phyloP scores from a whole-genome alignment of 2,113 vertebrate species.

The Hyaena hyaena region DNA sequence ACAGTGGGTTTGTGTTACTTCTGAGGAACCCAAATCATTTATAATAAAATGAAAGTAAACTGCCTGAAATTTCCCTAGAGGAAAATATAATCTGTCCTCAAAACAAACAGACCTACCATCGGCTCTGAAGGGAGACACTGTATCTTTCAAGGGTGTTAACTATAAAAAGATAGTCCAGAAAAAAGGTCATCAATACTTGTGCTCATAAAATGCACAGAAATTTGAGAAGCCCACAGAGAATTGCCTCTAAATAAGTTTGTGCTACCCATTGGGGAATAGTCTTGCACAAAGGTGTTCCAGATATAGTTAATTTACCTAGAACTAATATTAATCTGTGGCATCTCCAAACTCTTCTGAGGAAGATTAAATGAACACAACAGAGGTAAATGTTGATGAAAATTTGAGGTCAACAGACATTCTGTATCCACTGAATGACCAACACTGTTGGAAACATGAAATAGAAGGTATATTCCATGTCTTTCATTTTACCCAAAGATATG shows the following conservation, averaged over 20 bases:
- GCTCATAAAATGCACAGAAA: not conserved
- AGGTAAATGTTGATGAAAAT: constrained; percentile 51
- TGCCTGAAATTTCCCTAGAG: not conserved
- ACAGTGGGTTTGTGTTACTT: not conserved
- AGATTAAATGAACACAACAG: constrained; percentile 11
- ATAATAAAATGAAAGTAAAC: constrained; percentile 16
- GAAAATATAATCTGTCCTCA: not conserved
- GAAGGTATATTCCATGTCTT: not conserved
- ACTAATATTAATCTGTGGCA: constrained; percentile 36
- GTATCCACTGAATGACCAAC: constrained; percentile 10
- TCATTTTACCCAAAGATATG: not conserved
- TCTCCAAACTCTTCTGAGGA: constrained; percentile 15
- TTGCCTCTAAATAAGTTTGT: constrained; percentile 4
- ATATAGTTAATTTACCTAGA: constrained; percentile 18
- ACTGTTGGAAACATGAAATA: constrained; percentile 27
- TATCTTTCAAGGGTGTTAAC: not conserved
- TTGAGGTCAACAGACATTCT: constrained; percentile 43
- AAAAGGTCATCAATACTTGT: not conserved
- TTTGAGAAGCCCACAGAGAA: constrained; percentile 33
- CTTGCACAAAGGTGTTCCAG: not conserved
- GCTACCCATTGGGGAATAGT: not conserved
- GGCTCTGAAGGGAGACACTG: not conserved
- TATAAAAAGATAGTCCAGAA: constrained; percentile 23
- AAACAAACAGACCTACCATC: not conserved
- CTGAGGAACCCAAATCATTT: constrained; percentile 30